These are phyloP conservation scores for Nesidiocoris tenuis DNA, from an alignment of 2,888 invertebrate species.

Conservation along the genomic window DNA sequence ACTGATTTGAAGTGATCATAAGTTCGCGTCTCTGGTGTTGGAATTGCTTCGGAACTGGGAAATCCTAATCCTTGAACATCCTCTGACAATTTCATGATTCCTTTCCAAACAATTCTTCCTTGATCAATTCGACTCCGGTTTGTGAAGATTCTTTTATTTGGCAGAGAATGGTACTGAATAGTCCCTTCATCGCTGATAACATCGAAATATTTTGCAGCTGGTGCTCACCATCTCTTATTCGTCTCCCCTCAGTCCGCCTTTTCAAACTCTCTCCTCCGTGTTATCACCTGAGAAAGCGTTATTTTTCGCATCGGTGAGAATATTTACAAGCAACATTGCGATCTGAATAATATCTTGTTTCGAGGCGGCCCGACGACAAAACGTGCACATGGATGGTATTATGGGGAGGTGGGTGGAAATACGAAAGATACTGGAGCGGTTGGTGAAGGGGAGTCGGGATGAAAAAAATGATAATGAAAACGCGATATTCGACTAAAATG, in stretches of 20 bases:
- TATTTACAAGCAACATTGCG: not conserved
- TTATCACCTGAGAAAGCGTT: not conserved
- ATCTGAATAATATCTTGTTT: not conserved
- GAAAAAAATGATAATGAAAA: not conserved
- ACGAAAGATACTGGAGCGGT: not conserved
- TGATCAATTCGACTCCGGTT: too few relatives aligned
- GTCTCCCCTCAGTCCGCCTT: not conserved
- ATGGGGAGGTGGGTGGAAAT: not conserved
- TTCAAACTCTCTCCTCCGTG: not conserved
- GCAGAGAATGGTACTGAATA: too few relatives aligned
- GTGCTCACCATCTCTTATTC: not conserved
- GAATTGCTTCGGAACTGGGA: too few relatives aligned
- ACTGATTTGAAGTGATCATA: too few relatives aligned
- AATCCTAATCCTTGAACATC: too few relatives aligned
- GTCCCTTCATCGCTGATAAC: not conserved
- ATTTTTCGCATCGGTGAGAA: not conserved
- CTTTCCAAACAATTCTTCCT: too few relatives aligned
- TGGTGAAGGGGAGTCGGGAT: not conserved
- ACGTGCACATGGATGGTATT: not conserved
- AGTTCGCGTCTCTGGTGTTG: too few relatives aligned
- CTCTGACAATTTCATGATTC: too few relatives aligned
- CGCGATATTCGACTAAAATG: not conserved
- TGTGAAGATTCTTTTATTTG: too few relatives aligned
- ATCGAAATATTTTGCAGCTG: not conserved
- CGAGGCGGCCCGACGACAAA: not conserved